phyloP scores from a whole-genome alignment of 2,888 invertebrate species.

The Chrysotoxum bicinctum region DNA sequence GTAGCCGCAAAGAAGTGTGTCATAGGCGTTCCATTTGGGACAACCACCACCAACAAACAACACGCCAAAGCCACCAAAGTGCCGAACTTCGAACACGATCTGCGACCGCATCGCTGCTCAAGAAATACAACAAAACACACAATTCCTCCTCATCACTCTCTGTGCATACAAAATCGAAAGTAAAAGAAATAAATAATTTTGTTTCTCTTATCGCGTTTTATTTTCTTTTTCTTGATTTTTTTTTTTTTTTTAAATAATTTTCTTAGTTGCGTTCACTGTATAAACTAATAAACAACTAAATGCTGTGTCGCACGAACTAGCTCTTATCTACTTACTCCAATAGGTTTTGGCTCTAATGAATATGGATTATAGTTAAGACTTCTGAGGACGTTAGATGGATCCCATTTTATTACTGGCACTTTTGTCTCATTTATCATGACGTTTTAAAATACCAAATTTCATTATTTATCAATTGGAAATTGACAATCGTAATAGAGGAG shows the following conservation, averaged over 20 bases:
- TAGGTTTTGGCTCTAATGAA: too few species aligned
- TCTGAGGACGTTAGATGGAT: too few species aligned
- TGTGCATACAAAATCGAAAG: slow-evolving; percentile 57
- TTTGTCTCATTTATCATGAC: too few species aligned
- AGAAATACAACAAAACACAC: background rate
- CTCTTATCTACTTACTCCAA: background rate
- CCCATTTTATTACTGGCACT: too few species aligned
- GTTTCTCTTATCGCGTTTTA: background rate
- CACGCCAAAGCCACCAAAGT: slow-evolving; percentile 9
- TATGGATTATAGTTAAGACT: too few species aligned
- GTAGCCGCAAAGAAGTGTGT: slow-evolving; percentile 53
- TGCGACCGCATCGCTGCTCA: background rate
- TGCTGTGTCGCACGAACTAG: background rate
- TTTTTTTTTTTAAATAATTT: background rate
- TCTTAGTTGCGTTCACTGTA: background rate
- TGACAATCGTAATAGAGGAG: too few species aligned
- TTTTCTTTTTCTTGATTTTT: background rate
- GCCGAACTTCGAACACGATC: slow-evolving; percentile 11
- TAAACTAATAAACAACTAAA: background rate
- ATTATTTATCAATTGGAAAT: too few species aligned
- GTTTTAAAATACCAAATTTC: too few species aligned
- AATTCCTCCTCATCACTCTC: slow-evolving; percentile 37
- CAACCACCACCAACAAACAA: background rate
- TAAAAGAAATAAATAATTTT: slow-evolving; percentile 47
- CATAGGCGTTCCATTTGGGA: slow-evolving; percentile 52